phyloP scores from a whole-genome alignment of 2,113 vertebrate genomes.

The Platichthys stellatus region DNA sequence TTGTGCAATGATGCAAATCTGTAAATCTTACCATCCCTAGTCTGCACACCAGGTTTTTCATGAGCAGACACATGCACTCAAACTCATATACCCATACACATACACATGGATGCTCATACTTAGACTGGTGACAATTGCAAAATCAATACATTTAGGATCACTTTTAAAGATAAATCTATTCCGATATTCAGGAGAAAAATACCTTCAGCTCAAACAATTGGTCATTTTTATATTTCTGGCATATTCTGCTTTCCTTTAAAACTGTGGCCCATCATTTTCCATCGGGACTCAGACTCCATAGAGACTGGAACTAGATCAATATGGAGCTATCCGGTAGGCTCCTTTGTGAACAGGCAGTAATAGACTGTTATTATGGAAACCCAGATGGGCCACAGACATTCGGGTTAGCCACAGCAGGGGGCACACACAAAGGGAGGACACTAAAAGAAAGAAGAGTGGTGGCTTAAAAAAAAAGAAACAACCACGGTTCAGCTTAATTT shows the following conservation, averaged over 20 bases:
- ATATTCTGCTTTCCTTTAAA: constrained; percentile 43
- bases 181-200: constrained; percentile 42
- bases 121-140: constrained; percentile 26
- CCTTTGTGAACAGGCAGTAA: constrained; percentile 51
- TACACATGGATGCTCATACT: background rate
- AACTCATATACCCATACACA: background rate
- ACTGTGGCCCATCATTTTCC: constrained; percentile 17
- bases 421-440: constrained; percentile 26
- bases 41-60: background rate
- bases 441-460: constrained; percentile 34
- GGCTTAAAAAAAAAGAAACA: constrained; percentile 45
- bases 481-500: constrained; percentile 28
- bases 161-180: constrained; percentile 49
- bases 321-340: constrained; percentile 34
- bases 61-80: background rate
- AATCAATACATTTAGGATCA: constrained; percentile 46
- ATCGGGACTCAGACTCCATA: constrained; percentile 38
- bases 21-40: background rate
- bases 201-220: constrained; percentile 39
- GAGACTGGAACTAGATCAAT: constrained; percentile 70
- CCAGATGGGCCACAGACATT: constrained; percentile 60
- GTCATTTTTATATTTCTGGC: constrained; percentile 31
- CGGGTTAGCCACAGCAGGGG: constrained; percentile 51
- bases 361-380: constrained; percentile 59
- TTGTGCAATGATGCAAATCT: background rate